phyloP scores from a whole-genome alignment of 2,888 invertebrate genomes.

The Sepioteuthis lessoniana region DNA sequence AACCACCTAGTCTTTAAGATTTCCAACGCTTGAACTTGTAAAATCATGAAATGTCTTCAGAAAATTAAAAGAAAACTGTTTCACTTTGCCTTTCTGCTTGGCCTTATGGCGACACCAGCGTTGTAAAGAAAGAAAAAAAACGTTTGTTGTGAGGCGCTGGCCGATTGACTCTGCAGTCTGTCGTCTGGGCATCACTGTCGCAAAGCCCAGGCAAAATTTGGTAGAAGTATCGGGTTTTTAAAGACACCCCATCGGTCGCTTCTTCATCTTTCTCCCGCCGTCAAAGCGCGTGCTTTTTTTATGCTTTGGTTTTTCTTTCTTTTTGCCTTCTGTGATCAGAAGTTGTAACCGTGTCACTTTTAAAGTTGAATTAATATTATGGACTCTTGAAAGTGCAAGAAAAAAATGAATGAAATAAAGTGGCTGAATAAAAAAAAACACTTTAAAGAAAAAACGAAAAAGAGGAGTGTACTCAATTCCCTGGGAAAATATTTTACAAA shows the following conservation, averaged over 20 bases:
- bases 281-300: not conserved
- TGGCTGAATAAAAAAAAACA: not conserved
- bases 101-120: not conserved
- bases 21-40: not conserved
- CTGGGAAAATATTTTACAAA: not conserved
- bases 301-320: not conserved
- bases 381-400: constrained; percentile 4
- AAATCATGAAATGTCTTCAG: not conserved
- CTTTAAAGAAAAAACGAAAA: not conserved
- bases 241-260: not conserved
- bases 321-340: not conserved
- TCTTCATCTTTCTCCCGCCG: not conserved
- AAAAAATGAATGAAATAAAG: not conserved
- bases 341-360: not conserved
- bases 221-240: not conserved
- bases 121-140: not conserved
- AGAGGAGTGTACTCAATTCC: not conserved
- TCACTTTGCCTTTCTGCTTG: no score
- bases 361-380: not conserved
- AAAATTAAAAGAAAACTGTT: not conserved
- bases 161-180: not conserved
- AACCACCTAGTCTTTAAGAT: not conserved
- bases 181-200: not conserved
- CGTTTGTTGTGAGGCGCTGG: not conserved
- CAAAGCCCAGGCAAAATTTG: not conserved